These are phyloP conservation scores for Hemitrygon akajei DNA, from an alignment of 2,797 vertebrate species.

Conservation along the genomic window DNA sequence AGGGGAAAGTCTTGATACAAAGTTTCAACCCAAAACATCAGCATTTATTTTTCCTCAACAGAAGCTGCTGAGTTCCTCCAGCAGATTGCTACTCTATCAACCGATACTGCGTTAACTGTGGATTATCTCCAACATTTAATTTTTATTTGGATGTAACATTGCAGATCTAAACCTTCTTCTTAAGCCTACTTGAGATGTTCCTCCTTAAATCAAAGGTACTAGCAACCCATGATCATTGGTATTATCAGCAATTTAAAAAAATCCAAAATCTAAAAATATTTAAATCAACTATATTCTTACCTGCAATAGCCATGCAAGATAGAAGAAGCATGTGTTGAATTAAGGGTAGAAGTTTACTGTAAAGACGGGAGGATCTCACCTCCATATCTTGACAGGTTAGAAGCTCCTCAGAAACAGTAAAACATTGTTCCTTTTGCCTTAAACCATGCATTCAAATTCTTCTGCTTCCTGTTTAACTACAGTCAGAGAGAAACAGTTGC, in stretches of 20 bases:
- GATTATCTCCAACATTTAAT: too few species aligned
- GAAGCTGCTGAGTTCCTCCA: too few species aligned
- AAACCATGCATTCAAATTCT: background rate
- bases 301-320: background rate
- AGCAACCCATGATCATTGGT: background rate
- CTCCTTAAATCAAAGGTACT: background rate
- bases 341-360: background rate
- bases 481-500: background rate
- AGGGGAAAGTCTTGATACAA: too few species aligned
- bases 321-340: conserved; percentile 13
- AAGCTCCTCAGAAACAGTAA: background rate
- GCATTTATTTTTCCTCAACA: too few species aligned
- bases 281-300: background rate
- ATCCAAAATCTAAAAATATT: background rate
- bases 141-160: too few species aligned
- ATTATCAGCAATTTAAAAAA: background rate
- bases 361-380: background rate
- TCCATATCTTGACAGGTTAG: background rate
- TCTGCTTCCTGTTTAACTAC: background rate
- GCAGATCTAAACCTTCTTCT: too few species aligned
- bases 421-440: background rate
- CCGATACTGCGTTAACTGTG: too few species aligned
- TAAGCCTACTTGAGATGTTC: background rate
- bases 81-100: too few species aligned
- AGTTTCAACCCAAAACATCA: too few species aligned